phyloP scores from a whole-genome alignment of 2,113 vertebrate genomes.

The Paratilapia polleni region DNA sequence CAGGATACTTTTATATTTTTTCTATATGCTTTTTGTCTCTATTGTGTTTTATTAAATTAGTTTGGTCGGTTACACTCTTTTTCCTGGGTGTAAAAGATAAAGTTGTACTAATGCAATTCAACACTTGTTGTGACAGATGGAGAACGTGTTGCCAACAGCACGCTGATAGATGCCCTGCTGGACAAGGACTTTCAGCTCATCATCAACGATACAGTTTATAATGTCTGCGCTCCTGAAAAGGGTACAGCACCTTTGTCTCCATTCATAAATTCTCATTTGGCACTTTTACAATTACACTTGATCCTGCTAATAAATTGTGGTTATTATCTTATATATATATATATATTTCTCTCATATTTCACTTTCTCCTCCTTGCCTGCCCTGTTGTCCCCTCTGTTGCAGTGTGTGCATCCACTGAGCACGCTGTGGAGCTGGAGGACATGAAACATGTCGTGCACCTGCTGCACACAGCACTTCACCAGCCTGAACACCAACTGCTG shows the following conservation, averaged over 20 bases:
- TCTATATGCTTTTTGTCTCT: not conserved
- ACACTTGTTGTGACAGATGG: constrained; percentile 81
- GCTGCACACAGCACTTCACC: constrained; percentile 85
- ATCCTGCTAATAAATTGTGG: not conserved
- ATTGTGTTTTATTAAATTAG: not conserved
- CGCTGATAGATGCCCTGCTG: constrained; percentile 84
- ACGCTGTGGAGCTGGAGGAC: constrained; percentile 76
- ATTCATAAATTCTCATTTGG: not conserved
- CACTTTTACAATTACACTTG: not conserved
- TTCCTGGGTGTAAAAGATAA: too few species aligned
- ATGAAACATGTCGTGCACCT: constrained; percentile 87
- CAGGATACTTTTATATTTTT: not conserved
- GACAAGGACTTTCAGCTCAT: constrained; percentile 88
- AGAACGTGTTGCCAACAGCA: constrained; percentile 80
- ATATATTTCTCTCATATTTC: not conserved
- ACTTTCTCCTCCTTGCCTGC: not conserved
- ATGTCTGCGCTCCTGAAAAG: constrained; percentile 77
- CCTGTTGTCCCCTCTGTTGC: constrained; percentile 3
- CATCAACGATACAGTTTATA: constrained; percentile 83
- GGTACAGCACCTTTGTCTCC: constrained; percentile 75
- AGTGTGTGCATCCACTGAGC: constrained; percentile 78
- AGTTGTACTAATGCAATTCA: too few species aligned
- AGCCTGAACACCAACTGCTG: constrained; percentile 84
- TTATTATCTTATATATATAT: not conserved
- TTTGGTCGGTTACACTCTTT: too few species aligned